A percentile compares a stretch with the other conserved stretches of the same genome.
These are phyloP conservation scores for Sanderia malayensis DNA, from an alignment of 30 jellyfish, hydroid and myxozoan species.

Conservation along the genomic window DNA sequence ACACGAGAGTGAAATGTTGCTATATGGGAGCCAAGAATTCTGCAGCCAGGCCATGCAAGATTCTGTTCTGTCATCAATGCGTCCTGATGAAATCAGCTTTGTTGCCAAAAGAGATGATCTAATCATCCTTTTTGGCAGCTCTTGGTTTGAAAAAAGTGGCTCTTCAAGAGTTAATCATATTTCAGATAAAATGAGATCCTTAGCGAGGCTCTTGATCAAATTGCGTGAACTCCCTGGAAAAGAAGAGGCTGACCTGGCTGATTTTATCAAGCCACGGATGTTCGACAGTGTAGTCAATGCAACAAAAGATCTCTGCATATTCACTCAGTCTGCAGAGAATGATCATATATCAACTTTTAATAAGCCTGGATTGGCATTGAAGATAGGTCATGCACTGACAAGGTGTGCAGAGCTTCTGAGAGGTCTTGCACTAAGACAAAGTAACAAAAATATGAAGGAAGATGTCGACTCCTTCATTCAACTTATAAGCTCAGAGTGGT, in stretches of 20 bases:
- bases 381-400: neutral
- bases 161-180: neutral
- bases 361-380: constrained; percentile 10
- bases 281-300: constrained; percentile 35
- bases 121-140: constrained; percentile 1
- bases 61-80: neutral
- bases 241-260: constrained; percentile 9
- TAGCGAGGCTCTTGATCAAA: constrained; percentile 42
- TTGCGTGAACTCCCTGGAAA: constrained; percentile 7
- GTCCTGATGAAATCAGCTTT: constrained; percentile 1
- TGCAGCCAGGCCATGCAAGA: constrained; percentile 13
- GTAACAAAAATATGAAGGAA: neutral
- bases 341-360: constrained; percentile 35
- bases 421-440: neutral
- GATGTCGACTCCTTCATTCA: neutral
- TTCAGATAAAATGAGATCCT: constrained; percentile 12
- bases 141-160: constrained; percentile 1
- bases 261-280: constrained; percentile 7
- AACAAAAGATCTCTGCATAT: constrained; percentile 33
- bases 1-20: constrained; percentile 49
- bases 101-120: constrained; percentile 1
- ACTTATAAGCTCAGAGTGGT: neutral
- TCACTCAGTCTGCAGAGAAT: constrained; percentile 6
- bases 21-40: constrained; percentile 11
- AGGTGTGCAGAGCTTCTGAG: neutral